Evolutionary conservation across 1,140 invertebrate species (phyloP).

Genomic region (Platyscapa corneri): DNA sequence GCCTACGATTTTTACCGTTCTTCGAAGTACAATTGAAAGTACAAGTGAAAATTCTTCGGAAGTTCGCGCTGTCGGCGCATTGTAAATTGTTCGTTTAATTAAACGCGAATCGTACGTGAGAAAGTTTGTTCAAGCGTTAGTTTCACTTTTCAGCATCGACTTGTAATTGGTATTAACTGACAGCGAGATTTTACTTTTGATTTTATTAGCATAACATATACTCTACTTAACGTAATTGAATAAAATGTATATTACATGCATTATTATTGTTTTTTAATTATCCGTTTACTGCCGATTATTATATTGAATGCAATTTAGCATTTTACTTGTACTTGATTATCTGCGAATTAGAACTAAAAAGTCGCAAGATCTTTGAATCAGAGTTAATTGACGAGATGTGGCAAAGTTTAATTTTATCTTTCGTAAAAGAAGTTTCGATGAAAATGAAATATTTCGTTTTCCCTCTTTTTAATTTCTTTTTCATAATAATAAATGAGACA

Average conservation of each 20-base stretch:
- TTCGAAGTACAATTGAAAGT: background rate
- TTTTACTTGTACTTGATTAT: background rate
- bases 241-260: background rate
- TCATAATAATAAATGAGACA: background rate
- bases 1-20: background rate
- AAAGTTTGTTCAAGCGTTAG: slow-evolving; percentile 23
- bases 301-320: background rate
- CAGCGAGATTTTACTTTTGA: slow-evolving; percentile 8
- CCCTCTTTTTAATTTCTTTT: background rate
- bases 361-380: background rate
- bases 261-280: background rate
- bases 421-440: background rate
- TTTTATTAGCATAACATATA: slow-evolving; percentile 12
- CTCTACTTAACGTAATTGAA: slow-evolving; percentile 14
- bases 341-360: background rate
- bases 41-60: background rate
- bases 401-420: background rate
- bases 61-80: background rate
- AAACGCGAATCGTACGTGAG: slow-evolving; percentile 28
- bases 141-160: slow-evolving; percentile 25
- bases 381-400: background rate
- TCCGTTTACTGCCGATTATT: background rate
- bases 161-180: slow-evolving; percentile 21
- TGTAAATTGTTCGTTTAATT: slow-evolving; percentile 26
- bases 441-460: background rate